Conservation (phyloP, 1,140 invertebrate genomes). For the Drosophila nikananu region DNA sequence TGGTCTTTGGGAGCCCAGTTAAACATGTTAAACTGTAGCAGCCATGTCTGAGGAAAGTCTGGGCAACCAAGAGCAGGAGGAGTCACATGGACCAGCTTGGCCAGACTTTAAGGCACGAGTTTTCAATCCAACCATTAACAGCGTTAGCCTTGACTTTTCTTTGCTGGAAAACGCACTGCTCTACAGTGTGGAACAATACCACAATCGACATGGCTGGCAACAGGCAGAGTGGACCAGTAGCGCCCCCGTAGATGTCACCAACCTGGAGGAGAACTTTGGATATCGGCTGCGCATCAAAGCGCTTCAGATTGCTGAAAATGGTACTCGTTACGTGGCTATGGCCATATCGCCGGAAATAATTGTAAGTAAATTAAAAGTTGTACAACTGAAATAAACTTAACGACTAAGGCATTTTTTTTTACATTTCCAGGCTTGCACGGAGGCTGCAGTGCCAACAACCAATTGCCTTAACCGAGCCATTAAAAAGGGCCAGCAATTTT, state of each 20-base stretch:
- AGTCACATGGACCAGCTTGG: slow-evolving; percentile 22
- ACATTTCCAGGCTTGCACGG: slow-evolving; percentile 53
- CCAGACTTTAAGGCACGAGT: slow-evolving; percentile 53
- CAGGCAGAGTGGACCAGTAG: slow-evolving; percentile 65
- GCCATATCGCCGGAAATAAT: slow-evolving; percentile 70
- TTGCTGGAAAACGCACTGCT: slow-evolving; percentile 35
- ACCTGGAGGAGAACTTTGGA: slow-evolving; percentile 79
- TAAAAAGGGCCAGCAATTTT: slow-evolving; percentile 78
- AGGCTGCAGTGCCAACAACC: slow-evolving; percentile 64
- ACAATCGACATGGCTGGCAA: slow-evolving; percentile 64
- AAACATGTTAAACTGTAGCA: not conserved
- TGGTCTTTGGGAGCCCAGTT: not conserved
- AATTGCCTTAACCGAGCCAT: slow-evolving; percentile 75
- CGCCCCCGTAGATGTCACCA: slow-evolving; percentile 37
- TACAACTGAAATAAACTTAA: not conserved
- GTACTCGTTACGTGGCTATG: slow-evolving; percentile 42
- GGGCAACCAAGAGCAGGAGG: slow-evolving; percentile 13
- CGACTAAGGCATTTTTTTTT: not conserved
- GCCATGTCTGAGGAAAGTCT: not conserved
- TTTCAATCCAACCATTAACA: slow-evolving; percentile 56
- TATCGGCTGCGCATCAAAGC: slow-evolving; percentile 71
- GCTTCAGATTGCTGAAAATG: slow-evolving; percentile 25
- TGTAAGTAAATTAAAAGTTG: slow-evolving; percentile 32
- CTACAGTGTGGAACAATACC: slow-evolving; percentile 70
- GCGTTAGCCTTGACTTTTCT: slow-evolving; percentile 66